phyloP scores from a whole-genome alignment of 2,113 vertebrate species.

The Coptodon rendalli region DNA sequence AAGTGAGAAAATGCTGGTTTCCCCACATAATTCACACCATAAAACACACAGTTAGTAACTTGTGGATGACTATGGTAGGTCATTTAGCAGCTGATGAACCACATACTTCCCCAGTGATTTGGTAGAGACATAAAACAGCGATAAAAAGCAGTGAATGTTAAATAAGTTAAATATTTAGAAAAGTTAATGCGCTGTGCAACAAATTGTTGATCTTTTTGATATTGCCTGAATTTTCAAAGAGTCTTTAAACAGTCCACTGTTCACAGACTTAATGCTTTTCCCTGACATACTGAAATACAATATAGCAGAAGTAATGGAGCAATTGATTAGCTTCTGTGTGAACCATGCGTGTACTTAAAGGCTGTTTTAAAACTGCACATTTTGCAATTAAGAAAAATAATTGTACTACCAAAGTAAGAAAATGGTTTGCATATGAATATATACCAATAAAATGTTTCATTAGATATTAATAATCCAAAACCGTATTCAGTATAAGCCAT shows the following conservation, averaged over 20 bases:
- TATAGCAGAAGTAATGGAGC: not conserved
- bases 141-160: not conserved
- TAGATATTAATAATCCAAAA: not conserved
- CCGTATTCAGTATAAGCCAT: not conserved
- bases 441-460: not conserved
- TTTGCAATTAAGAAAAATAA: not conserved
- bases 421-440: not conserved
- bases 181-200: not conserved
- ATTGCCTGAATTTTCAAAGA: not conserved
- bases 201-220: not conserved
- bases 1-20: not conserved
- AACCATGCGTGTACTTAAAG: not conserved
- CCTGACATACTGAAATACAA: not conserved
- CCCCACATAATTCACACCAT: not conserved
- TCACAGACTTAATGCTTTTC: not conserved
- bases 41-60: not conserved
- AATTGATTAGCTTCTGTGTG: not conserved
- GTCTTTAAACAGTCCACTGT: not conserved
- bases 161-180: not conserved
- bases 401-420: not conserved
- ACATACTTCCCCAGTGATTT: not conserved
- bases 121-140: not conserved
- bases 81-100: not conserved
- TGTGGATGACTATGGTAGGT: not conserved
- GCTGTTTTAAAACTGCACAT: not conserved